Conservation (phyloP, 2,888 invertebrate genomes). For the Ichneumoninae sp. region DNA sequence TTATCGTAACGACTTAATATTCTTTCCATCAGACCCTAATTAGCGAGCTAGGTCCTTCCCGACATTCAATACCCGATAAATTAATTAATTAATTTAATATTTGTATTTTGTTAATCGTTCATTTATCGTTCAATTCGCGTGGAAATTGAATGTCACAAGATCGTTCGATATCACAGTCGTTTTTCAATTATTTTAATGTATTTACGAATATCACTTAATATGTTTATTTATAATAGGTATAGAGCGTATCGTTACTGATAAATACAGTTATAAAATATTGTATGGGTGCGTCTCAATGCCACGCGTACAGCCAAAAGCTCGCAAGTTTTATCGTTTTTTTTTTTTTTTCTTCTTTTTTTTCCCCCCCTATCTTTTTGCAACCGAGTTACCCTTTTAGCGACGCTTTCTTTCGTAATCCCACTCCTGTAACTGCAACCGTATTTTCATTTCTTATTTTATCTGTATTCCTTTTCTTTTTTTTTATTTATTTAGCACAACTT, state of each 20-base stretch:
- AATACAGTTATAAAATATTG: conserved; percentile 83
- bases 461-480: conserved; percentile 38
- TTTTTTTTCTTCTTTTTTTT: conserved; percentile 17
- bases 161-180: conserved; percentile 85
- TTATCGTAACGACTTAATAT: conserved; percentile 82
- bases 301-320: conserved; percentile 71
- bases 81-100: conserved; percentile 76
- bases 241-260: conserved; percentile 81
- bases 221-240: conserved; percentile 78
- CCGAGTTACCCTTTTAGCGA: conserved; percentile 36
- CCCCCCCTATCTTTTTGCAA: conserved; percentile 7
- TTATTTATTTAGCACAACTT: conserved; percentile 52
- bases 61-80: conserved; percentile 82
- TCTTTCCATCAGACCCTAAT: conserved; percentile 69
- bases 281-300: conserved; percentile 79
- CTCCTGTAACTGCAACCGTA: conserved; percentile 84
- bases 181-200: conserved; percentile 81
- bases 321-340: conserved; percentile 36
- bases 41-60: conserved; percentile 73
- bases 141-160: conserved; percentile 84
- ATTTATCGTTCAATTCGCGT: conserved; percentile 79
- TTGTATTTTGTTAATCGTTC: conserved; percentile 78
- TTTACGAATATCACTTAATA: conserved; percentile 80
- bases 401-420: conserved; percentile 63
- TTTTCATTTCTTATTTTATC: conserved; percentile 66